phyloP scores from a whole-genome alignment of 2,888 invertebrate species.

The Euclidia mi region DNA sequence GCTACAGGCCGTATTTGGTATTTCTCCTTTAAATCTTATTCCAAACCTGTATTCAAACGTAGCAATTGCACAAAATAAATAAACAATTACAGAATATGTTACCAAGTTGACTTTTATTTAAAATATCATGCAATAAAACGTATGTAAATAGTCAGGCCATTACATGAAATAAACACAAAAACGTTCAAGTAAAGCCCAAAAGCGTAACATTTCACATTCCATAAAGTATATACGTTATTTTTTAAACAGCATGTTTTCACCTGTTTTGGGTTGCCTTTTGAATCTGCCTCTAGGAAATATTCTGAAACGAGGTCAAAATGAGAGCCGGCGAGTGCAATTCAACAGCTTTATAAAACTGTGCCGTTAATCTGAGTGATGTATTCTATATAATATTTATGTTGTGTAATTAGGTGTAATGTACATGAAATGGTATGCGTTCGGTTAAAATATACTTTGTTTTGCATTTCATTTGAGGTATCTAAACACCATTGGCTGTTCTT shows the following conservation, averaged over 20 bases:
- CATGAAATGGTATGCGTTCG: too few species aligned
- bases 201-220: slow-evolving; percentile 29
- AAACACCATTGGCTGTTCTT: too few species aligned
- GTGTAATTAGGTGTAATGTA: slow-evolving; percentile 31
- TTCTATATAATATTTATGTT: slow-evolving; percentile 30
- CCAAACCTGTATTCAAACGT: too few species aligned
- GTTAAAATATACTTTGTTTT: too few species aligned
- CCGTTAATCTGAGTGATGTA: slow-evolving; percentile 45
- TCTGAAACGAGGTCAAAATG: slow-evolving; percentile 51
- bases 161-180: slow-evolving; percentile 26
- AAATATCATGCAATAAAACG: background rate
- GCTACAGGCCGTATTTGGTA: too few species aligned
- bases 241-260: slow-evolving; percentile 39
- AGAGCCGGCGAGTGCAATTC: slow-evolving; percentile 46
- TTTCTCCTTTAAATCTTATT: too few species aligned
- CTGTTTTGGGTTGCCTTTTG: slow-evolving; percentile 41
- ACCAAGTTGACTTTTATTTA: background rate
- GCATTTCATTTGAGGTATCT: too few species aligned
- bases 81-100: too few species aligned
- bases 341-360: slow-evolving; percentile 45
- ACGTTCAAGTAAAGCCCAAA: slow-evolving; percentile 7
- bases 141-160: slow-evolving; percentile 8
- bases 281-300: slow-evolving; percentile 44
- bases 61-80: too few species aligned
- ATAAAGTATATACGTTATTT: slow-evolving; percentile 45